Evolutionary conservation across 1,140 invertebrate species (phyloP), one percentile per base, ranked within the genome.

Genomic region (Cecropterus lyciades): DNA sequence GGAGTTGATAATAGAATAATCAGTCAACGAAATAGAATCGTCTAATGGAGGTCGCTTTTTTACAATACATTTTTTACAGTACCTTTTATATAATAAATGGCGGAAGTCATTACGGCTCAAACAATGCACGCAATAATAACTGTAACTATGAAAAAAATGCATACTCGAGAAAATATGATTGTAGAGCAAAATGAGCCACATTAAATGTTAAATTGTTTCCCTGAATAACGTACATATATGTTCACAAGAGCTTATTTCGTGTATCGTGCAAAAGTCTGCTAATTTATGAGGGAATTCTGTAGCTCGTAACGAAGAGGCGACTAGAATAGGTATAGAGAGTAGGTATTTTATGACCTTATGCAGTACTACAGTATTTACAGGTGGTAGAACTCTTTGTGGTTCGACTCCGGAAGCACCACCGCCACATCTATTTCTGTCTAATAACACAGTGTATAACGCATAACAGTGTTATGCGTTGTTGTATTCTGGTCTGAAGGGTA

Each of bases 1-100:
- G n/a, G 9, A 51, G n/a, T 62, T 62, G 59, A 42, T 51, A 62
- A 51, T 27, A 51, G 59, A 62, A 62, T 62, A 62, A 62, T 42
- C 30, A 62, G 16, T 51, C 57, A 20, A 49, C 51, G 46, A 62
- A 62, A 9, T 20, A 37, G 43, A 62, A 51, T 62, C 33, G 59
- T 62, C 33, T 46, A 62, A n/a, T 27, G 33, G 48, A 62, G 59
- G 59, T 15, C 46, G 27, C 40, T 62, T 62, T n/a, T 60, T 60
- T 60, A 33, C 15, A 60, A 30, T 48, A 33, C 15, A 11, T 60
- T 60, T 62, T 37, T 40, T 51, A 62, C 59, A 37, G 20, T 53
- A 37, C 60, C 17, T 57, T 57, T 37, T 63, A 52, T 63, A 53
- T 63, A 40, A 42, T 52, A 52, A 63, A 27, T 63, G 46, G 46